These are phyloP conservation scores for Symphodus melops DNA, from an alignment of 2,113 vertebrate species.

Conservation along the genomic window DNA sequence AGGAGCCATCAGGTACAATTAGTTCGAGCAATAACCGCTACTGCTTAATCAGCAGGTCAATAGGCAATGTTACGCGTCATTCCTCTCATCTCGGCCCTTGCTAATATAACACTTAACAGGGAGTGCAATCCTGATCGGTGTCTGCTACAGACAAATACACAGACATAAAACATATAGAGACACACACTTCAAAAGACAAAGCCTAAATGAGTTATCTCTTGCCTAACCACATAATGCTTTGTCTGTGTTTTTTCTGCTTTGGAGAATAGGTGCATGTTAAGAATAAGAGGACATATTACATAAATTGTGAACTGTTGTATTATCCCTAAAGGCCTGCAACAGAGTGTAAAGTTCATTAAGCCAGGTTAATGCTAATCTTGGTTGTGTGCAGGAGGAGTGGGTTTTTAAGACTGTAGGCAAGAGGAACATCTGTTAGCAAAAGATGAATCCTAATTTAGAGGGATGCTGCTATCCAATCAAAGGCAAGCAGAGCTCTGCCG, in stretches of 20 bases:
- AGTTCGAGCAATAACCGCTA: constrained; percentile 66
- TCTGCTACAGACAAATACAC: constrained; percentile 28
- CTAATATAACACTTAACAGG: constrained; percentile 65
- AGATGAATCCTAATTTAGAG: constrained; percentile 75
- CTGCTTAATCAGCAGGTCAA: constrained; percentile 82
- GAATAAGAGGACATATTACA: constrained; percentile 55
- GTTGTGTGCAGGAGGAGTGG: constrained; percentile 53
- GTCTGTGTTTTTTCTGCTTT: constrained; percentile 2
- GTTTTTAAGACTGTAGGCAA: constrained; percentile 81
- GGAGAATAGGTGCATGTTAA: constrained; percentile 35
- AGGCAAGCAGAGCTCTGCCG: constrained; percentile 45
- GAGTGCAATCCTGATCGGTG: constrained; percentile 35
- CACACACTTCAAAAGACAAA: constrained; percentile 23
- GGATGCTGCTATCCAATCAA: constrained; percentile 62
- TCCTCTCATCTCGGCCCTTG: constrained; percentile 58
- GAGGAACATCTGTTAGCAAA: constrained; percentile 80
- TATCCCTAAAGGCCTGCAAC: constrained; percentile 73
- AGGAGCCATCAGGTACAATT: constrained; percentile 73
- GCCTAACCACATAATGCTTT: constrained; percentile 1
- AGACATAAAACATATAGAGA: constrained; percentile 45
- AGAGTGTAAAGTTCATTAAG: constrained; percentile 81
- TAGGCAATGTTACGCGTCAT: constrained; percentile 74
- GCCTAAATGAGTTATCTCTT: background rate
- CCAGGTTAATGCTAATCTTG: constrained; percentile 81
- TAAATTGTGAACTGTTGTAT: constrained; percentile 71